phyloP scores from a whole-genome alignment of 2,113 vertebrate genomes.

The Eclectus roratus region DNA sequence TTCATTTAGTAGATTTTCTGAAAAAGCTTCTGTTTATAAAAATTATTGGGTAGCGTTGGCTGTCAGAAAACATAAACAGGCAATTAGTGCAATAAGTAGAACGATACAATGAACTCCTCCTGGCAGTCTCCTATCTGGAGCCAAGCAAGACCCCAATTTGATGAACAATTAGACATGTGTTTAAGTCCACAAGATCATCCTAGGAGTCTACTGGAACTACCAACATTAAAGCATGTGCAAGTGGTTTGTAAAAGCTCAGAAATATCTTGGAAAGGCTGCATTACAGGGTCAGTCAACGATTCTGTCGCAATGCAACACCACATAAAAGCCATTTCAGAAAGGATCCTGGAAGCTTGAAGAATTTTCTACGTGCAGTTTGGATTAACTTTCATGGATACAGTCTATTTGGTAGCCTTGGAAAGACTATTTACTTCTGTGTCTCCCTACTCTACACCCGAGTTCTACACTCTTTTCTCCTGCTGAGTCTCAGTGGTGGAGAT shows the following conservation, averaged over 20 bases:
- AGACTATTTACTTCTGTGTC: not conserved
- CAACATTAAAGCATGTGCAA: not conserved
- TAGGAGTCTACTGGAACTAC: not conserved
- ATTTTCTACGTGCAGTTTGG: not conserved
- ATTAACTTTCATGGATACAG: not conserved
- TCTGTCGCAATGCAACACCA: not conserved
- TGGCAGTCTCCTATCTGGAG: not conserved
- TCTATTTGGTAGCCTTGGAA: not conserved
- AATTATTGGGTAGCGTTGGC: constrained; percentile 55
- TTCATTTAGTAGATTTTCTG: constrained; percentile 22
- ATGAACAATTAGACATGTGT: not conserved
- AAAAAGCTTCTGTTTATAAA: constrained; percentile 56
- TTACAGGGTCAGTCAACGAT: rapidly evolving
- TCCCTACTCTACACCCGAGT: not conserved
- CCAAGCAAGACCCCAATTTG: not conserved
- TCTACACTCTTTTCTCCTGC: not conserved
- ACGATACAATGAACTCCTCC: not conserved
- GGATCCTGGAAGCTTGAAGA: not conserved
- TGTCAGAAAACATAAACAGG: constrained; percentile 63
- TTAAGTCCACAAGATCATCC: not conserved
- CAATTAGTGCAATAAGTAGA: constrained; percentile 52
- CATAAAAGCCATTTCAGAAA: not conserved
- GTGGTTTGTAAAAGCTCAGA: not conserved
- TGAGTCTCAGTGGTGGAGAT: not conserved
- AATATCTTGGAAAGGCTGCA: not conserved